These are phyloP conservation scores for Lucilia cuprina DNA, from an alignment of 1,140 invertebrate genomes.

Conservation along the genomic window DNA sequence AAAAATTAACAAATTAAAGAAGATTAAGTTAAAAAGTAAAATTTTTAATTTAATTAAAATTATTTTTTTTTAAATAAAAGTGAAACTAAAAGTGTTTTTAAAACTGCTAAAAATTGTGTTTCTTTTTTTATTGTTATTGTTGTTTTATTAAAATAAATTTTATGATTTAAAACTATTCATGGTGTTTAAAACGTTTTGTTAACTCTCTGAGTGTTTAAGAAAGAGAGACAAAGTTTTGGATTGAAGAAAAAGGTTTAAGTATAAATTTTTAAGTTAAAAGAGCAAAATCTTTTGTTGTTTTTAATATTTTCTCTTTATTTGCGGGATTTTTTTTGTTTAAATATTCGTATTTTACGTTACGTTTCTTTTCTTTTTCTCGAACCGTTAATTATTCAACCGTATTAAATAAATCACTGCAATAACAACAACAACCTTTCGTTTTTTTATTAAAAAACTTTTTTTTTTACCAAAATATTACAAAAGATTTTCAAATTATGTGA, in stretches of 20 bases:
- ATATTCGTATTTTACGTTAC: neutral
- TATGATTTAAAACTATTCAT: neutral
- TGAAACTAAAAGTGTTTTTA: conserved; percentile 27
- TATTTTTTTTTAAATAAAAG: conserved; percentile 5
- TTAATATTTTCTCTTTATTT: neutral
- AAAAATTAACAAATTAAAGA: conserved; percentile 14
- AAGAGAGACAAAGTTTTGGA: neutral
- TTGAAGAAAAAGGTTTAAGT: neutral
- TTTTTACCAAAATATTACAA: neutral
- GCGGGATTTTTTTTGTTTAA: neutral
- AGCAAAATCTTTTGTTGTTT: neutral
- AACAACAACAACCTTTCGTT: neutral
- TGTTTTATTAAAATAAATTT: neutral
- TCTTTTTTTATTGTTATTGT: neutral
- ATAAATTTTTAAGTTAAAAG: neutral
- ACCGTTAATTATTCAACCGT: conserved; percentile 9
- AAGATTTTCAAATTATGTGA: conserved; percentile 6
- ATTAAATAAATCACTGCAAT: conserved; percentile 17
- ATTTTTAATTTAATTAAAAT: neutral
- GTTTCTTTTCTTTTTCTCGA: neutral
- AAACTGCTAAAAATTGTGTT: neutral
- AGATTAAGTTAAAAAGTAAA: neutral
- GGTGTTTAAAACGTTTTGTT: neutral
- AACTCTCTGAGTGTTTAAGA: neutral
- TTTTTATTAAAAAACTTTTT: neutral